phyloP scores from a whole-genome alignment of 1,140 invertebrate species.

The Stenopsyche tienmushanensis region DNA sequence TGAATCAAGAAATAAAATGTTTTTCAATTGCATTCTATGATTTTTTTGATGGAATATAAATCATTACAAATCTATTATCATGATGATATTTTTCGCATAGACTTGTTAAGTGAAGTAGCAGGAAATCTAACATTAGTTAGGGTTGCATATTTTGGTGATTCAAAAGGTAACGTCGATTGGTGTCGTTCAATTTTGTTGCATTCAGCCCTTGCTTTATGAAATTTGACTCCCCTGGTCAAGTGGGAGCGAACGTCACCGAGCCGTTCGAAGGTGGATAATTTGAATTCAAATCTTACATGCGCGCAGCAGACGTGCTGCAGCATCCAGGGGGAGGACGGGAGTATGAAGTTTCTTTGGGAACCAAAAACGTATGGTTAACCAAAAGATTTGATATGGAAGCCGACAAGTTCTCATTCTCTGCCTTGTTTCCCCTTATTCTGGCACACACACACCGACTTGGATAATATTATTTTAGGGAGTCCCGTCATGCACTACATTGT shows the following conservation, averaged over 20 bases:
- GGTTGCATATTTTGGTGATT: too few species aligned
- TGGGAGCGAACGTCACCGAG: conserved; percentile 13
- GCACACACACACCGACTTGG: neutral
- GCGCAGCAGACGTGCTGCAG: conserved; percentile 30
- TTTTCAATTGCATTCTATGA: too few species aligned
- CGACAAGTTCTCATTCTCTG: neutral
- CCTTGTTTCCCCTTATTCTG: neutral
- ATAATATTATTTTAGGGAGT: conserved; percentile 33
- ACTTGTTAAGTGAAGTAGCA: too few species aligned
- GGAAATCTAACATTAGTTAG: too few species aligned
- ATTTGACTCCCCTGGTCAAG: neutral
- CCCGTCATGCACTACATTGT: conserved; percentile 33
- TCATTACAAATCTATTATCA: too few species aligned
- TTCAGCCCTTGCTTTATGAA: too few species aligned
- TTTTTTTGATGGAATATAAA: too few species aligned
- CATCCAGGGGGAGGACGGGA: neutral
- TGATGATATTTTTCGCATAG: too few species aligned
- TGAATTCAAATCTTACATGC: conserved; percentile 39
- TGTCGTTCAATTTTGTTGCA: too few species aligned
- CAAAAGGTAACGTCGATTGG: too few species aligned
- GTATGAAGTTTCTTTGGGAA: too few species aligned
- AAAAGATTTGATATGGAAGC: conserved; percentile 26
- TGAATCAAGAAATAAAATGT: too few species aligned
- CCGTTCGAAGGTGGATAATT: conserved; percentile 36
- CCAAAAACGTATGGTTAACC: conserved; percentile 31